These are phyloP conservation scores for Ibidorhyncha struthersii DNA, from an alignment of 2,113 vertebrate genomes.

Conservation along the genomic window DNA sequence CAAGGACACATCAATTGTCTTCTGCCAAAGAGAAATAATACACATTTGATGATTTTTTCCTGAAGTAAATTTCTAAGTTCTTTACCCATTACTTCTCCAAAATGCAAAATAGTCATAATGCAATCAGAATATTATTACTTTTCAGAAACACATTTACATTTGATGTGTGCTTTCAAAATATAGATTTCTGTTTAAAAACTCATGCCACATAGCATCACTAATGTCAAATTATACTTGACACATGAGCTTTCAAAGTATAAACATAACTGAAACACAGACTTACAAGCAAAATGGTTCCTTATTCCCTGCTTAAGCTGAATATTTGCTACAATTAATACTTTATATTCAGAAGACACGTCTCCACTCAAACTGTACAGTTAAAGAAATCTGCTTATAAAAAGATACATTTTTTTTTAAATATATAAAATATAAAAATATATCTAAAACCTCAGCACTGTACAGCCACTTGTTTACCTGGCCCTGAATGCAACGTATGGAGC, in stretches of 20 bases:
- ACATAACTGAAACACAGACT: background rate
- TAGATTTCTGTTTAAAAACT: background rate
- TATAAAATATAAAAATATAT: background rate
- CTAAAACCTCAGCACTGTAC: background rate
- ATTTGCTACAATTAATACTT: background rate
- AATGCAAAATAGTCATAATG: background rate
- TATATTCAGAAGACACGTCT: background rate
- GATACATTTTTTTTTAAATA: background rate
- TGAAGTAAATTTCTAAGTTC: background rate
- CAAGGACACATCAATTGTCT: background rate
- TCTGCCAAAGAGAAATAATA: conserved; percentile 56
- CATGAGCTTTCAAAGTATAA: background rate
- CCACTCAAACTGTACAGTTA: background rate
- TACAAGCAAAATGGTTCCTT: conserved; percentile 53
- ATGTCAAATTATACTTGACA: background rate
- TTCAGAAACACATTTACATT: background rate
- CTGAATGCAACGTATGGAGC: conserved; percentile 70
- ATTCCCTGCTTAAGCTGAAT: background rate
- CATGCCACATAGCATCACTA: background rate
- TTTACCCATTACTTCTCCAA: background rate
- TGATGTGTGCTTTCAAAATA: background rate
- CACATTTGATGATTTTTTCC: background rate
- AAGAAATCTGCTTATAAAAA: background rate
- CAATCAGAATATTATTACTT: background rate
- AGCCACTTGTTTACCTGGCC: conserved; percentile 77